These are phyloP conservation scores for Pantherophis alleghaniensis DNA, from an alignment of 2,797 vertebrate genomes.

Conservation along the genomic window DNA sequence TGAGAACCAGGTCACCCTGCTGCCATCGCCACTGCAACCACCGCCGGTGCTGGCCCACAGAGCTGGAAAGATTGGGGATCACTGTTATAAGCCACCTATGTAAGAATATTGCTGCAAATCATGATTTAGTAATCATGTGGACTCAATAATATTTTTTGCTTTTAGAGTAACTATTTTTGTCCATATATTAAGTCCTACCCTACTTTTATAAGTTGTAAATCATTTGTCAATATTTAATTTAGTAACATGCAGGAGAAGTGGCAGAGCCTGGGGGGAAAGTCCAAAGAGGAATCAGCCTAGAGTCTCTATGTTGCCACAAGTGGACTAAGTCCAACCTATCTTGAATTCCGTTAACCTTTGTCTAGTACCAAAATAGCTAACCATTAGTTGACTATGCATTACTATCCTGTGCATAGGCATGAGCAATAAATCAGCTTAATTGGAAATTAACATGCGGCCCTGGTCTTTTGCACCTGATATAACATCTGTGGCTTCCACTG, in stretches of 20 bases:
- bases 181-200: conserved; percentile 42
- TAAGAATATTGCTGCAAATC: conserved; percentile 26
- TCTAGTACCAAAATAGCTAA: no score
- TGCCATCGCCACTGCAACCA: no score
- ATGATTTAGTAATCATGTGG: conserved; percentile 46
- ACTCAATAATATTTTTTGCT: conserved; percentile 55
- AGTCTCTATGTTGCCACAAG: no score
- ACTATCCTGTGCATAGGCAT: neutral
- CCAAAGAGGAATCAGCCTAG: neutral
- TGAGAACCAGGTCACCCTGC: neutral
- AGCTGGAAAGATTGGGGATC: neutral
- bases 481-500: conserved; percentile 46
- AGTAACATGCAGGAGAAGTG: conserved; percentile 25
- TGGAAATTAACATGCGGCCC: neutral
- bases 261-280: neutral
- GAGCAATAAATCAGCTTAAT: neutral
- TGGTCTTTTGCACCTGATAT: neutral
- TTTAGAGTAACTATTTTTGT: conserved; percentile 59
- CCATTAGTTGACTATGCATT: no score
- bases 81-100: neutral
- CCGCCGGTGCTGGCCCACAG: rapidly evolving
- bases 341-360: no score
- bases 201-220: conserved; percentile 50
- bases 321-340: no score
- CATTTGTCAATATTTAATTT: conserved; percentile 57